Evolutionary conservation across 2,888 invertebrate species (phyloP), one percentile per base, ranked within the genome.

Genomic region (Amphipyra berbera): DNA sequence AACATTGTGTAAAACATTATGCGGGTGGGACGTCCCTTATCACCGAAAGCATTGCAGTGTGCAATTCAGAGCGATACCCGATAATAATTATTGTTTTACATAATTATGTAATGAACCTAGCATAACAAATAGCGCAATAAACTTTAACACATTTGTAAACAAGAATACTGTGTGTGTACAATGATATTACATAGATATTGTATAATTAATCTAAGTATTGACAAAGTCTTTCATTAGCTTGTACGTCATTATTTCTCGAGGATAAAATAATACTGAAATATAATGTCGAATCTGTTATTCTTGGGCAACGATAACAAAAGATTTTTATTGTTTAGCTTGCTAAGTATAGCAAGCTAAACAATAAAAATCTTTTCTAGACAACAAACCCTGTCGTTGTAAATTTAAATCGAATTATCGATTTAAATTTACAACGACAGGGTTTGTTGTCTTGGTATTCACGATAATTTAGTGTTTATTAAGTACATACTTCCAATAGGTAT

Each of bases 81-180:
- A 88, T 89, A 88, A 80, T 80, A 82, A 84, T 66, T 78, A 84
- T 82, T 84, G 84, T 82, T 86, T 87, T 80, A 86, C 84, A 85
- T 85, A 86, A 82, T 86, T 86, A 86, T 82, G 87, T 83, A 88
- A 86, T 79, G 79, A 78, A 78, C 76, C 76, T 77, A 80, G 71
- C 74, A 74, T 68, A 61, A 73, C 68, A 68, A 60, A 78, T 68
- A 75, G 66, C 73, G 68, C 68, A 75, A 80, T 75, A 58, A 62
- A 75, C 58, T 77, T 46, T 50, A 75, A 57, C 56, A 61, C 57
- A 56, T 73, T 55, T 46, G 69, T 70, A 61, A 63, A 72, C 40
- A 61, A 48, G 37, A 21, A 33, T 66, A 58, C 56, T 48, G 54
- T 45, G 35, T 52, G 12, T 48, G 30, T 40, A 21, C 12, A 44